Evolutionary conservation across 2,888 invertebrate genomes (phyloP).

Genomic region (Drosophila austrosaltans): DNA sequence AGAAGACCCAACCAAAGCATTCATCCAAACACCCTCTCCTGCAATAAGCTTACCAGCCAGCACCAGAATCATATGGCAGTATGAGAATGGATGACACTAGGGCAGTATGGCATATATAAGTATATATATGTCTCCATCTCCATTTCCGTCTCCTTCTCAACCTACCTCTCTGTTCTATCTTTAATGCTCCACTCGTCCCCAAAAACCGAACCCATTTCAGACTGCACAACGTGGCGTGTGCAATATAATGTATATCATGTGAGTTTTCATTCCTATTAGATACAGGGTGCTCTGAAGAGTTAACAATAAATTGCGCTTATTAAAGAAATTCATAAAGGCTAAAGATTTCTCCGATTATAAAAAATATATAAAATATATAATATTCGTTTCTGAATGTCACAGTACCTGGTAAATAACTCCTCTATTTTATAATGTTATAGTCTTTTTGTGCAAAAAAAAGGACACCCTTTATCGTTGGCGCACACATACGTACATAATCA

Average conservation of each 20-base stretch:
- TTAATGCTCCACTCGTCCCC: background rate
- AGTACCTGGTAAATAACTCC: too few species aligned
- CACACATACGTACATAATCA: conserved; percentile 4
- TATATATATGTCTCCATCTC: background rate
- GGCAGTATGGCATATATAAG: conserved; percentile 18
- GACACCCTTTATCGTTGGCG: background rate
- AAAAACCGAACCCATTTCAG: background rate
- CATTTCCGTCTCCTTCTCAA: background rate
- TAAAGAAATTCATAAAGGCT: too few species aligned
- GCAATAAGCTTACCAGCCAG: background rate
- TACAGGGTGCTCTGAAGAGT: conserved; percentile 34
- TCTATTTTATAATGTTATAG: too few species aligned
- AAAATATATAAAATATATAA: too few species aligned
- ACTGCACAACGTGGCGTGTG: conserved; percentile 23
- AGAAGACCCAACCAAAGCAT: conserved; percentile 6
- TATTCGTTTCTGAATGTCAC: too few species aligned
- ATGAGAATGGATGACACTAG: conserved; percentile 14
- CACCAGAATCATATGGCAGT: background rate
- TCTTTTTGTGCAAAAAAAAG: too few species aligned
- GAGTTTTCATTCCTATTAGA: conserved; percentile 3
- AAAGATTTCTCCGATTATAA: too few species aligned
- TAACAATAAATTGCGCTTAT: too few species aligned
- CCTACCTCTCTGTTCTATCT: background rate
- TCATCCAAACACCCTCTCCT: background rate
- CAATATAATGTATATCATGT: conserved; percentile 19